Evolutionary conservation across 2,888 invertebrate genomes (phyloP), one percentile per base, ranked within the genome.

Genomic region (Pristionchus maxplancki): DNA sequence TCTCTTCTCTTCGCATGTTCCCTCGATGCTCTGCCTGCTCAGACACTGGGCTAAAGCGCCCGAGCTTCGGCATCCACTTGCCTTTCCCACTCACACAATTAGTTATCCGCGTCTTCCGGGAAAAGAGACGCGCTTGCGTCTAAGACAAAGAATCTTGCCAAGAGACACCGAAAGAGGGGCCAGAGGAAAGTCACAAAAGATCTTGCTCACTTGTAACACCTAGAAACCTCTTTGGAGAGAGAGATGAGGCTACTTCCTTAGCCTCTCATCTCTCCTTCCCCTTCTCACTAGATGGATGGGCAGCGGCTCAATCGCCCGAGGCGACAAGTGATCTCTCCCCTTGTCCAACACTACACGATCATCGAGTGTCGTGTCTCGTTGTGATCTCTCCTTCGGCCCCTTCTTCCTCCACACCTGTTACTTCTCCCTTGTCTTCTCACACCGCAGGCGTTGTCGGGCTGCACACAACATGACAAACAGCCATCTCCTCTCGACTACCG

Each of bases 381-480:
- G 78, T 78, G 78, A 44, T 50, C 34, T 83, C 82, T 81, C 34
- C 8, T 17, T 44, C 6, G 40, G 11, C 78, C 37, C 48, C 50
- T 34, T 20, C 48, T 44, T 24, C n/a, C 64, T 28, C 85, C 85
- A 58, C 64, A 64, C 64, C 62, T 85, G 37, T 62, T 64, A 58
- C 53, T 37, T 37, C 53, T 83, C 83, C 58, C 81, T 37, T 20
- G 6, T 34, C 24, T 28, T 31, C n/a, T 85, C 85, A 83, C 82
- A 83, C 82, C 82, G 53, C 82, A 53, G 53, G 82, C 44, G 85
- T 85, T 24, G 85, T 58, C 85, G n/a, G 44, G 44, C 64, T 85
- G 85, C 85, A 64, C 62, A 85, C 85, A 85, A 64, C 85, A 64
- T 85, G 62, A 85, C 85, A 85, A 85, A 83, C 34, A 83, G 53